These are phyloP conservation scores for Sarcophaga carnaria DNA, from an alignment of 2,888 invertebrate species.

Conservation along the genomic window DNA sequence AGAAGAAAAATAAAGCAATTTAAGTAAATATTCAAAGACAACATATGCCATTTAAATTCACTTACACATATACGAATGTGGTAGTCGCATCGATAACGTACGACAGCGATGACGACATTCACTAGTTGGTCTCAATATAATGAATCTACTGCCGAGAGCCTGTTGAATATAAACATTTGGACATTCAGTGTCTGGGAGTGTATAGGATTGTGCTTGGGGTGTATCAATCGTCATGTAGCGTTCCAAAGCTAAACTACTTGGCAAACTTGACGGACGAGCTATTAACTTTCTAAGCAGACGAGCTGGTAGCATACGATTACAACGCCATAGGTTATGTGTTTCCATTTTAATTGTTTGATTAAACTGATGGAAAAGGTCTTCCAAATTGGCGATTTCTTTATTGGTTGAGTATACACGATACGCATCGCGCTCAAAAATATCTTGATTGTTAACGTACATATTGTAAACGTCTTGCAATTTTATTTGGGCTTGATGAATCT, in stretches of 20 bases:
- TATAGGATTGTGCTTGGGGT: constrained; percentile 85
- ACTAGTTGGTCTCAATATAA: constrained; percentile 88
- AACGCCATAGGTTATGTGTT: constrained; percentile 84
- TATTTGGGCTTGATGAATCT: constrained; percentile 85
- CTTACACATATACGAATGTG: constrained; percentile 90
- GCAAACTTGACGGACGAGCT: constrained; percentile 87
- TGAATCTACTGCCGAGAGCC: constrained; percentile 87
- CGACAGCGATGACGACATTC: constrained; percentile 89
- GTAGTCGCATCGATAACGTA: constrained; percentile 87
- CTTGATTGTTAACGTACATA: constrained; percentile 84
- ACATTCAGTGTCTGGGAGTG: constrained; percentile 91
- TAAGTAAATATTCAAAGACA: neutral
- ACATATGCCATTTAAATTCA: constrained; percentile 70
- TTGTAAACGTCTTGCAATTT: constrained; percentile 83
- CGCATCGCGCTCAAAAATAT: constrained; percentile 85
- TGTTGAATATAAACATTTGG: constrained; percentile 90
- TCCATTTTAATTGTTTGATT: constrained; percentile 72
- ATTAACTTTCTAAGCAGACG: constrained; percentile 88
- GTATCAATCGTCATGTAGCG: constrained; percentile 90
- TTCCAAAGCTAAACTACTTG: constrained; percentile 90
- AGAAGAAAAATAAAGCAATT: constrained; percentile 39
- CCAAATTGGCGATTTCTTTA: constrained; percentile 78
- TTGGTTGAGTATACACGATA: constrained; percentile 83
- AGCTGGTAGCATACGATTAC: constrained; percentile 89
- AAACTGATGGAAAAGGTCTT: constrained; percentile 80